Evolutionary conservation across 2,888 invertebrate species (phyloP).

Genomic region (Psylliodes chrysocephalus): DNA sequence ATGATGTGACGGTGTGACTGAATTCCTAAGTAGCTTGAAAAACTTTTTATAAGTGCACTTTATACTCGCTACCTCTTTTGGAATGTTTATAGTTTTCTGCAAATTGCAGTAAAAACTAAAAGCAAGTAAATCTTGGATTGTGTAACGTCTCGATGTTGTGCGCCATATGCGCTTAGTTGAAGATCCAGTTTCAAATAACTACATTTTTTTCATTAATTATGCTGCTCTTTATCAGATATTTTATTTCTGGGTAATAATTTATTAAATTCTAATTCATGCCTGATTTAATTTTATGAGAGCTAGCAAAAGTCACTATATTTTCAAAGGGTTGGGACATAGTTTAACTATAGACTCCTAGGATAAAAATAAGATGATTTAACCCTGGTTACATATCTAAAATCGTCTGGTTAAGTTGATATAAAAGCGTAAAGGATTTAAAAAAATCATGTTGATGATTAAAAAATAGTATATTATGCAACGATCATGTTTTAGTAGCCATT

Average conservation of each 20-base stretch:
- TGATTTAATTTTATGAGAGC: too few species aligned
- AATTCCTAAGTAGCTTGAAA: not conserved
- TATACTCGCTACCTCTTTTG: not conserved
- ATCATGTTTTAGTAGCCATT: too few species aligned
- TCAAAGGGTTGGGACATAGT: too few species aligned
- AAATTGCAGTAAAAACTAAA: not conserved
- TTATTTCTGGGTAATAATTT: not conserved
- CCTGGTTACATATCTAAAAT: too few species aligned
- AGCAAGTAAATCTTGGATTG: slow-evolving; percentile 1
- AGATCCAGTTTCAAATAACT: not conserved
- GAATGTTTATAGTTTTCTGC: not conserved
- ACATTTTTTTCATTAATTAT: not conserved
- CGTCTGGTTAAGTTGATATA: too few species aligned
- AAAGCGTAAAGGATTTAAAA: too few species aligned
- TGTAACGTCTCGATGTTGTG: not conserved
- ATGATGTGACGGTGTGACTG: not conserved
- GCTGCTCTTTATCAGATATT: not conserved
- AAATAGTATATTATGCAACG: too few species aligned
- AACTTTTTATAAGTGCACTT: slow-evolving; percentile 2
- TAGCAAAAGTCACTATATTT: too few species aligned
- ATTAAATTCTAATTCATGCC: too few species aligned
- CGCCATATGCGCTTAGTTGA: not conserved
- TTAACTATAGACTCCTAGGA: too few species aligned
- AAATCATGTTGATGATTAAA: too few species aligned
- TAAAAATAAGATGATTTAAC: too few species aligned